A percentile compares a stretch with the other conserved stretches of the same genome.
Evolutionary conservation across 2,113 vertebrate genomes (phyloP).

Genomic region (Brienomyrus longianalis): DNA sequence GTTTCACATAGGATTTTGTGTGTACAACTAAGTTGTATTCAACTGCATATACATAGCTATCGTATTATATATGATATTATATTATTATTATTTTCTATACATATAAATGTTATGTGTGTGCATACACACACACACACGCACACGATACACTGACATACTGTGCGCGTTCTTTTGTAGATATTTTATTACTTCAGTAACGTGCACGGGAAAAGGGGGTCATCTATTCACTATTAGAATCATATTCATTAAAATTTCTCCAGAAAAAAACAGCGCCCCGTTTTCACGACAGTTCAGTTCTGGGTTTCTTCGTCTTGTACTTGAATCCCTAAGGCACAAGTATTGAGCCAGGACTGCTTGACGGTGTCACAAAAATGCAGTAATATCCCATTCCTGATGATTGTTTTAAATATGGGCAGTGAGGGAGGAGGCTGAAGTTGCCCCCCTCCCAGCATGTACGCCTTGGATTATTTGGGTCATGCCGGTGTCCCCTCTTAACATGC

Average conservation of each 20-base stretch:
- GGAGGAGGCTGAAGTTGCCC: neutral
- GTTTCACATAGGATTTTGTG: neutral
- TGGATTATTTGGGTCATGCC: conserved; percentile 17
- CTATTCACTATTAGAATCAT: neutral
- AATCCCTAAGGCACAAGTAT: neutral
- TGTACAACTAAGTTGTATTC: neutral
- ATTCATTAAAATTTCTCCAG: neutral
- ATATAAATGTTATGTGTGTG: neutral
- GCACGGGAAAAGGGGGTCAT: neutral
- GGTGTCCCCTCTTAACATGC: neutral
- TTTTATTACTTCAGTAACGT: neutral
- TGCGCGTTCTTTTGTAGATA: neutral
- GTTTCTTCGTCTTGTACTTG: neutral
- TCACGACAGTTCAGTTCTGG: neutral
- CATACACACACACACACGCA: too few species aligned
- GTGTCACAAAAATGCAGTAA: neutral
- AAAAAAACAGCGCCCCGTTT: neutral
- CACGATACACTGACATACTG: neutral
- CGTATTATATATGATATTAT: too few species aligned
- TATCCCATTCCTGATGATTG: neutral
- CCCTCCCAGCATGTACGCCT: neutral
- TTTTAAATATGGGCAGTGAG: neutral
- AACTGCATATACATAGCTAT: neutral
- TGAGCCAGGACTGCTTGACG: neutral
- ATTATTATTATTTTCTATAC: too few species aligned